These are phyloP conservation scores for Turnix velox DNA, from an alignment of 2,113 vertebrate species.

Conservation along the genomic window DNA sequence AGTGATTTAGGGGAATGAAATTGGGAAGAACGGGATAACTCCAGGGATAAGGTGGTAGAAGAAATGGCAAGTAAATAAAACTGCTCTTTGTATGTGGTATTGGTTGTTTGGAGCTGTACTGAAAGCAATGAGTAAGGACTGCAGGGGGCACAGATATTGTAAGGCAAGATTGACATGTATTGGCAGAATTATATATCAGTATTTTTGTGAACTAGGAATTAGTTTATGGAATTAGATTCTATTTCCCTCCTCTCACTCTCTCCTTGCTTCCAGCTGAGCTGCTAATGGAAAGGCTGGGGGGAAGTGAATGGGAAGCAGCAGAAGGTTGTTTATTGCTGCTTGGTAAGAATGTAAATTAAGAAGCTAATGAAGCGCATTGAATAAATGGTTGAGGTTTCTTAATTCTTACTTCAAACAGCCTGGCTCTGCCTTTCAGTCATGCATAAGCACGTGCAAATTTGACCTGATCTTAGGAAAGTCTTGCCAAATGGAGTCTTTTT, in stretches of 20 bases:
- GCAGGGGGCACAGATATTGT: background rate
- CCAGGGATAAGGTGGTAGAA: background rate
- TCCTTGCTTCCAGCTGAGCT: constrained; percentile 28
- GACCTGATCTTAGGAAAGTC: background rate
- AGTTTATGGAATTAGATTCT: background rate
- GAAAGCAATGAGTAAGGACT: background rate
- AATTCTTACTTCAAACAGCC: background rate
- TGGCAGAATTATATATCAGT: background rate
- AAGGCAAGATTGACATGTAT: background rate
- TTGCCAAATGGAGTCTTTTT: background rate
- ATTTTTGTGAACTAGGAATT: background rate
- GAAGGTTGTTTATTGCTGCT: constrained; percentile 13
- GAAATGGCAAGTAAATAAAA: background rate
- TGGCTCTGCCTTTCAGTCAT: background rate
- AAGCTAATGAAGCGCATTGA: constrained; percentile 15
- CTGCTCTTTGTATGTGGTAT: background rate
- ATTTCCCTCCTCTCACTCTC: background rate
- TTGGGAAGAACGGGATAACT: background rate
- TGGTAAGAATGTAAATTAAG: constrained; percentile 31
- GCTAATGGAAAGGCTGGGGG: background rate
- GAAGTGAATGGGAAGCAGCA: background rate
- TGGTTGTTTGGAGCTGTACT: background rate
- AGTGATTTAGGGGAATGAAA: background rate
- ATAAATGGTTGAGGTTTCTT: background rate
- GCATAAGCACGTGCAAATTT: background rate